These are phyloP conservation scores for Heterotis niloticus DNA, from an alignment of 2,113 vertebrate genomes.

Conservation along the genomic window DNA sequence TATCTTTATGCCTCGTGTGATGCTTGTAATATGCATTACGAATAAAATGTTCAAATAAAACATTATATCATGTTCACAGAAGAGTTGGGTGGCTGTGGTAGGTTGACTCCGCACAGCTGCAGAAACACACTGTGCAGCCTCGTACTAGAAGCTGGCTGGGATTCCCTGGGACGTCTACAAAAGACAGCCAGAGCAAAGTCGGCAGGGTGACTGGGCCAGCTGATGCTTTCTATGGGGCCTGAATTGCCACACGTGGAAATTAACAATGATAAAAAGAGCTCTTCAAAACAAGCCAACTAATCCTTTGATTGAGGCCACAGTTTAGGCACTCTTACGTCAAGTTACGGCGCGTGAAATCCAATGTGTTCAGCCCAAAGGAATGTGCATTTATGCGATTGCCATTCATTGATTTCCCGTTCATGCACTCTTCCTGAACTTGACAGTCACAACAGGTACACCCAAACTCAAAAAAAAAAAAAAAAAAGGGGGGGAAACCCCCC, in stretches of 20 bases:
- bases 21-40: no score
- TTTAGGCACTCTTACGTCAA: constrained; percentile 35
- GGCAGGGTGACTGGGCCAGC: constrained; percentile 19
- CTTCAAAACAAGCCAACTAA: constrained; percentile 34
- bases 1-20: no score
- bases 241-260: constrained; percentile 33
- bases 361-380: constrained; percentile 45
- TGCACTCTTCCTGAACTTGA: constrained; percentile 31
- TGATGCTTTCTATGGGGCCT: constrained; percentile 32
- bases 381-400: constrained; percentile 34
- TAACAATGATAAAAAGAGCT: constrained; percentile 30
- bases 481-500: background rate
- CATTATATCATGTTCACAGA: no score
- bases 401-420: constrained; percentile 38
- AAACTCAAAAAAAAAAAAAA: no score
- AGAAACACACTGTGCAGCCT: no score
- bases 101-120: no score
- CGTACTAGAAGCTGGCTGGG: no score
- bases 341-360: constrained; percentile 38
- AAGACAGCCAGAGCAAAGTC: background rate
- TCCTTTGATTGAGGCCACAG: constrained; percentile 27
- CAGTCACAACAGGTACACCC: background rate
- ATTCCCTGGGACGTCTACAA: background rate
- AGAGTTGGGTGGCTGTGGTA: no score
- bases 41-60: no score